Evolutionary conservation across 2,888 invertebrate genomes (phyloP), one percentile per base, ranked within the genome.

Genomic region (Gymnoscelis rufifasciata): DNA sequence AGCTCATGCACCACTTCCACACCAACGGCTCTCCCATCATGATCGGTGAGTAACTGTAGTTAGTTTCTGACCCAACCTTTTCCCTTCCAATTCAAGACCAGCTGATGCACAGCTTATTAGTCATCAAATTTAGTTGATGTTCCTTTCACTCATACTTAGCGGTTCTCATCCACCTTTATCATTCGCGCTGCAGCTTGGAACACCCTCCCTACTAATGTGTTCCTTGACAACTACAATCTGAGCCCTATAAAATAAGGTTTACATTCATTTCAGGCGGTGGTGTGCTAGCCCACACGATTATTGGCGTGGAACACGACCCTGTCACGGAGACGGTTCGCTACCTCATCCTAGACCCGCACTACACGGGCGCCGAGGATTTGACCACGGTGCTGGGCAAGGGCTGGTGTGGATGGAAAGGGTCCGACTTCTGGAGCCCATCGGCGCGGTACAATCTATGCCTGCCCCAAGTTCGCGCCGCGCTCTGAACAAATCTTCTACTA

Each of bases 331-430:
- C 95, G 52, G 90, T 94, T 0, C 93, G 94, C 63, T 99, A 97
- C 82, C 91, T 99, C n/a, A 95, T 99, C 61, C 88, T 99, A 28
- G 99, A 99, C 89, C 99, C 99, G 0, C 99, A 99, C 83, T 99
- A 97, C 78, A 97, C 96, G 0, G 99, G 97, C 0, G 78, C 89
- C 0, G 98, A 98, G 65, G 94, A 97, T 66, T 74, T 97, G 38
- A 87, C 90, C 24, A 90, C 89, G 0, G 92, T 96, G 38, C 87
- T 93, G 56, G 90, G 87, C 50, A 95, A 97, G 89, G 98, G 98
- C 4, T 98, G 98, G 97, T 98, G 99, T 75, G 96, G 95, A 0
- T 99, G 99, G 99, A 99, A 99, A 78, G 93, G 92, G 19, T 88
- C 92, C 1, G 93, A 95, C 52, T 99, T 99, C 81, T 99, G 99